Conservation (phyloP, 2,113 vertebrate species). For the Tretioscincus oriximinensis region DNA sequence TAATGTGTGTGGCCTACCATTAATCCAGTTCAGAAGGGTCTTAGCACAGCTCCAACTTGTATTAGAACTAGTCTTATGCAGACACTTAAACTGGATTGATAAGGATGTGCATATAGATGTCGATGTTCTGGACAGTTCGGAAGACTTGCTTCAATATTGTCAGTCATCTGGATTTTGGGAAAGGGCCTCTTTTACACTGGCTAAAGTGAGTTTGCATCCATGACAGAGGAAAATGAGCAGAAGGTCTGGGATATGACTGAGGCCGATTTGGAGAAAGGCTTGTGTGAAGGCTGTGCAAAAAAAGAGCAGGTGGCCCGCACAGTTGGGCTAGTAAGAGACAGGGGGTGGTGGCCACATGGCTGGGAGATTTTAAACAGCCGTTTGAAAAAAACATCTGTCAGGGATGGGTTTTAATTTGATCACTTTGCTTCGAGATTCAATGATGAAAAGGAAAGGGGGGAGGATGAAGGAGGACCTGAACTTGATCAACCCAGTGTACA, state of each 20-base stretch:
- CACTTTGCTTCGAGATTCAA: background rate
- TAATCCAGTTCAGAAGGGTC: no score
- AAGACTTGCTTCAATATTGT: background rate
- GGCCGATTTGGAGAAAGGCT: background rate
- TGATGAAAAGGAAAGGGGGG: background rate
- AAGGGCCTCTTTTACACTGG: background rate
- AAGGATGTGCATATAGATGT: no score
- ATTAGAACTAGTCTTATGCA: no score
- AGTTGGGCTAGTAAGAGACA: background rate
- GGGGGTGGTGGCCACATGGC: background rate
- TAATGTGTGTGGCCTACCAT: no score
- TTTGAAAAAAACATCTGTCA: constrained; percentile 4
- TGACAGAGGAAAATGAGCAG: accelerated
- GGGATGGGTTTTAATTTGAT: background rate
- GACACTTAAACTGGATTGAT: no score
- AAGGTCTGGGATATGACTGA: background rate
- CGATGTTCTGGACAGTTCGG: background rate
- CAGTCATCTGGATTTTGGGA: no score
- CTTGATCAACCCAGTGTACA: no score
- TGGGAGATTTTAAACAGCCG: background rate
- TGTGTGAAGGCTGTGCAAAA: background rate
- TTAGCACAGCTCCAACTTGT: no score
- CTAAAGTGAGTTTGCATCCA: background rate
- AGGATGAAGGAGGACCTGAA: no score
- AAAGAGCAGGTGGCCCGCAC: background rate